Conservation (phyloP, 1,140 invertebrate species). For the Laupala kohalensis region DNA sequence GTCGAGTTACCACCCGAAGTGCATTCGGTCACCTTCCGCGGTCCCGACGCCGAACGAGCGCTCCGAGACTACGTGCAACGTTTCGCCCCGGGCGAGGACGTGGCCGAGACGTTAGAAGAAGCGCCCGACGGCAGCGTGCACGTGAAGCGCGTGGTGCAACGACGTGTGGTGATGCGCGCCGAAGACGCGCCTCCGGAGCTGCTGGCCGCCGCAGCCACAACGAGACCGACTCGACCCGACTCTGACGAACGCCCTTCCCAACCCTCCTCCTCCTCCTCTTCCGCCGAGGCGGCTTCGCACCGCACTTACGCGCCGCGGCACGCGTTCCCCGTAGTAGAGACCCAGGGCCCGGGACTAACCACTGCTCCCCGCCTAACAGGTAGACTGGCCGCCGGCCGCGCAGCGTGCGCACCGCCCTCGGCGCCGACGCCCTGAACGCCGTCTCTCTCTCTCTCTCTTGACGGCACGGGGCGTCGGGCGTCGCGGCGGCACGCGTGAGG, state of each 20-base stretch:
- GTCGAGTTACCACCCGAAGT: slow-evolving; percentile 37
- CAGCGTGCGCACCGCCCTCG: background rate
- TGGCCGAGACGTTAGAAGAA: slow-evolving; percentile 31
- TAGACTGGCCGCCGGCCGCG: slow-evolving; percentile 14
- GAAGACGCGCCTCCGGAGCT: slow-evolving; percentile 20
- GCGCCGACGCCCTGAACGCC: background rate
- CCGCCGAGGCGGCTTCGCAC: slow-evolving; percentile 7
- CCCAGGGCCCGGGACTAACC: slow-evolving; percentile 9
- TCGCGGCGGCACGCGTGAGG: background rate
- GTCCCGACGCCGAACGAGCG: slow-evolving; percentile 34
- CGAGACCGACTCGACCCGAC: slow-evolving; percentile 8
- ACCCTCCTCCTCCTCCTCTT: slow-evolving; percentile 9
- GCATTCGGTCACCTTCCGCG: slow-evolving; percentile 37
- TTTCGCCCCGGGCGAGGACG: slow-evolving; percentile 36
- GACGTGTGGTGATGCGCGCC: slow-evolving; percentile 30
- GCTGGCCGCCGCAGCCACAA: slow-evolving; percentile 14
- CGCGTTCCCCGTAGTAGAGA: slow-evolving; percentile 6
- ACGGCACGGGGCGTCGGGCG: background rate
- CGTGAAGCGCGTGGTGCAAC: slow-evolving; percentile 33
- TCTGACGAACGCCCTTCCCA: slow-evolving; percentile 5
- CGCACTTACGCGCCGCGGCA: slow-evolving; percentile 14
- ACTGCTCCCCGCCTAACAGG: slow-evolving; percentile 17
- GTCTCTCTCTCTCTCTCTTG: slow-evolving; percentile 9
- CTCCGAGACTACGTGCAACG: slow-evolving; percentile 34
- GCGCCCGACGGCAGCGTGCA: slow-evolving; percentile 38